These are phyloP conservation scores for Drosophila infuscata DNA, from an alignment of 2,888 invertebrate genomes.

Conservation along the genomic window DNA sequence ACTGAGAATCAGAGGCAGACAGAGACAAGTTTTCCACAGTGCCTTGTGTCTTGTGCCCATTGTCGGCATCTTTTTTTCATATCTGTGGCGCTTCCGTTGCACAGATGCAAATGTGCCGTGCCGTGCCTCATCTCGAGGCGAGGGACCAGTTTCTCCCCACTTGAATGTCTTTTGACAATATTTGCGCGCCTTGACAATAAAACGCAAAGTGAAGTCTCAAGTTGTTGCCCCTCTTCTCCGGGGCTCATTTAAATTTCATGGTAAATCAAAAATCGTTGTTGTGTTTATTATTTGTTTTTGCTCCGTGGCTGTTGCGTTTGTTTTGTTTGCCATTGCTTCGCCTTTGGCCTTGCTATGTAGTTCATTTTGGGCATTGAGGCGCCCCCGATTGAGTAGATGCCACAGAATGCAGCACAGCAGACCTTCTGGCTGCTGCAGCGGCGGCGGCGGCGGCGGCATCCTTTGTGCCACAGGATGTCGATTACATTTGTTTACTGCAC, in stretches of 20 bases:
- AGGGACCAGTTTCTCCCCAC: constrained; percentile 21
- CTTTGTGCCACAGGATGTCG: constrained; percentile 76
- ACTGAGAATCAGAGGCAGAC: not conserved
- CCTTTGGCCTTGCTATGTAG: constrained; percentile 45
- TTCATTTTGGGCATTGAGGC: constrained; percentile 53
- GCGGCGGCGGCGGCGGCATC: constrained; percentile 52
- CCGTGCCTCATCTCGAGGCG: not conserved
- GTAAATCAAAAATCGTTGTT: constrained; percentile 77
- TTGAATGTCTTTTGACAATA: constrained; percentile 76
- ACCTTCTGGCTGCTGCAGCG: constrained; percentile 31
- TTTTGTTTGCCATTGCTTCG: constrained; percentile 27
- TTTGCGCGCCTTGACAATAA: constrained; percentile 80
- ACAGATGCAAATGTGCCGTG: constrained; percentile 69
- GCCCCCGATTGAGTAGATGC: constrained; percentile 36
- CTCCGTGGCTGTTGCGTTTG: constrained; percentile 20
- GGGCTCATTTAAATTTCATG: constrained; percentile 79
- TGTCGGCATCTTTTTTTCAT: constrained; percentile 76
- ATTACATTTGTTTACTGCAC: constrained; percentile 78
- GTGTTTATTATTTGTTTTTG: constrained; percentile 74
- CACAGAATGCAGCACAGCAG: constrained; percentile 19
- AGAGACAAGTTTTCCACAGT: constrained; percentile 40
- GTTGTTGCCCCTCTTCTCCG: constrained; percentile 35
- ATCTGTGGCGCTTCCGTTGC: constrained; percentile 79
- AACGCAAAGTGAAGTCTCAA: constrained; percentile 69
- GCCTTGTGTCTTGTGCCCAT: constrained; percentile 28